Base-by-base conservation (phyloP, 2,888 invertebrate species). In the Liodrosophila aerea region DNA sequence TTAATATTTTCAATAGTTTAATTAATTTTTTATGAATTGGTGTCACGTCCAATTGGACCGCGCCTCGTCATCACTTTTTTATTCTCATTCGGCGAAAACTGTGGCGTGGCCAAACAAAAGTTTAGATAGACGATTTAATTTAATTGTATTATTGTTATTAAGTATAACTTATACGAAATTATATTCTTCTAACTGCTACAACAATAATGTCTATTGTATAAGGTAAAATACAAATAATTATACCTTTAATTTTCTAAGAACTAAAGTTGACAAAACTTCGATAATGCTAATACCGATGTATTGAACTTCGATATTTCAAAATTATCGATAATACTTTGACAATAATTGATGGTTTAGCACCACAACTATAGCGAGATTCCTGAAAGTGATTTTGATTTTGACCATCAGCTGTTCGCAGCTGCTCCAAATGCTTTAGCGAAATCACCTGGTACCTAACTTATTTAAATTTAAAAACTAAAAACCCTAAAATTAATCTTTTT, bases 11-110 rank as follows among this genome's bases (percentile, higher is more conserved):
- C n/a, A n/a, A n/a, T n/a, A n/a, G n/a, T 30, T n/a, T 41, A n/a
- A 22, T 58, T 12, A 33, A 52, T 41, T 50, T 46, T 34, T 29
- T 43, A 39, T 44, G 33, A 69, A 84, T 57, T 69, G 58, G 58
- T 70, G 73, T 72, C 64, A 66, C 83, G 70, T 82, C 81, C 81
- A 86, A 82, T 82, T 82, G 82, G 66, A 81, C 50, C 52, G 60
- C 82, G 81, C 81, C 81, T 37, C 81, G 81, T 82, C 81, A 82
- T 82, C 81, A 82, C 76, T 86, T 86, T 85, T 78, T 59, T 59
- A 63, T 67, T 30, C 33, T 27, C n/a, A n/a, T 7, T 39, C 16
- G 34, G 44, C 52, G 47, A 16, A 27, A 40, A 41, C 29, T 29
- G 33, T 74, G 51, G 43, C 46, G 64, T 64, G 56, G 52, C 64